phyloP scores from a whole-genome alignment of 2,888 invertebrate species.

The Acanthococcus lagerstroemiae region DNA sequence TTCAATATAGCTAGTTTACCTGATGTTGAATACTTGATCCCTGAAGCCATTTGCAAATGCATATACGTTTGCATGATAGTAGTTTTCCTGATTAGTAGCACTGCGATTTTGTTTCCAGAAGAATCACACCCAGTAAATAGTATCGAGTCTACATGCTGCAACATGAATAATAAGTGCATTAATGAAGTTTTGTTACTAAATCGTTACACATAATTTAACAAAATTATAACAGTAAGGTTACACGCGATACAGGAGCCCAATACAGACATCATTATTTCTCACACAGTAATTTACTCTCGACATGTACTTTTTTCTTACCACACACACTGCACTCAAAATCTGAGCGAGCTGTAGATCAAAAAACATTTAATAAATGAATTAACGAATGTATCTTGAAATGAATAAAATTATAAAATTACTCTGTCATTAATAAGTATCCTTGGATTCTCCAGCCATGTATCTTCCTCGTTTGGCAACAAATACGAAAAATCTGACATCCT shows the following conservation, averaged over 20 bases:
- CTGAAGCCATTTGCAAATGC: background rate
- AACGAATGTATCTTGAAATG: too few relatives aligned
- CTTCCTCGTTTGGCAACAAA: background rate
- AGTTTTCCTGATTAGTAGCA: background rate
- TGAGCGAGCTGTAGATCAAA: too few relatives aligned
- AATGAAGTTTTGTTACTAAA: background rate
- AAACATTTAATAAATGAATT: too few relatives aligned
- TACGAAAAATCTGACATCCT: too few relatives aligned
- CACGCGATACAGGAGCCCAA: too few relatives aligned
- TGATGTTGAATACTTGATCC: background rate
- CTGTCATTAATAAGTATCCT: constrained; percentile 1
- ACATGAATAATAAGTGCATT: background rate
- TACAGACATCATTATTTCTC: too few relatives aligned
- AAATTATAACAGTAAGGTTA: too few relatives aligned
- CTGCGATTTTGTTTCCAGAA: background rate
- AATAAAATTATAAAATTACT: too few relatives aligned
- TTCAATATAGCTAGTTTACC: too few relatives aligned
- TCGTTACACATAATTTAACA: background rate
- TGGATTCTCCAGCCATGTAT: background rate
- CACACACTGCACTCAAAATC: too few relatives aligned
- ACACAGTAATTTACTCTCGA: too few relatives aligned
- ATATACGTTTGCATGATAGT: constrained; percentile 4
- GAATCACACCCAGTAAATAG: constrained; percentile 7
- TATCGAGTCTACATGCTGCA: constrained; percentile 4
- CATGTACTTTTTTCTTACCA: too few relatives aligned